These are phyloP conservation scores for Panagrolaimus sp. DNA, from an alignment of 1,140 invertebrate genomes.

Conservation along the genomic window DNA sequence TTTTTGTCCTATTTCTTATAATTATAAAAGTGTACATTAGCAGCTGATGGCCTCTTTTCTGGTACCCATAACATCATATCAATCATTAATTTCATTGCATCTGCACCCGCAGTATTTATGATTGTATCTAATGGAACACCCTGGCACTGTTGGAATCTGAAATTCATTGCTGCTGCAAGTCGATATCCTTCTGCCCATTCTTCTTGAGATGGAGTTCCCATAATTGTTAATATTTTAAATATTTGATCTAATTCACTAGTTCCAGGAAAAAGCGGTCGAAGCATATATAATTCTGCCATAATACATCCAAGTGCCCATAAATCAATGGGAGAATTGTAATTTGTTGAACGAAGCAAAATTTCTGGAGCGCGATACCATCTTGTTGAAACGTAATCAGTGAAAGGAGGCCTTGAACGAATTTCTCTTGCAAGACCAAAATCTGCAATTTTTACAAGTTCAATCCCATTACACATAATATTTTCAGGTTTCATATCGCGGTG, in stretches of 20 bases:
- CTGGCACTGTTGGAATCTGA: slow-evolving; percentile 83
- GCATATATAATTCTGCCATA: slow-evolving; percentile 95
- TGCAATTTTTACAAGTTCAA: slow-evolving; percentile 93
- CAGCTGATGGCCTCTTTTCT: slow-evolving; percentile 77
- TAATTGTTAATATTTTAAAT: slow-evolving; percentile 88
- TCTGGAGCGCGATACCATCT: slow-evolving; percentile 95
- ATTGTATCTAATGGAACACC: slow-evolving; percentile 73
- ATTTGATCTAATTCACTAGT: slow-evolving; percentile 93
- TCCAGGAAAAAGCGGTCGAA: slow-evolving; percentile 83
- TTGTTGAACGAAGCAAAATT: slow-evolving; percentile 86
- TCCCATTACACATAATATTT: slow-evolving; percentile 90
- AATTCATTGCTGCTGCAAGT: slow-evolving; percentile 85
- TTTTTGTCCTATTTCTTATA: slow-evolving; percentile 58
- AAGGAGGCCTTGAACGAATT: slow-evolving; percentile 87
- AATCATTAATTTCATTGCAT: slow-evolving; percentile 76
- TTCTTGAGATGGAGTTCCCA: slow-evolving; percentile 81
- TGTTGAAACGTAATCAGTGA: slow-evolving; percentile 99
- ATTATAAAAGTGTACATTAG: slow-evolving; percentile 72
- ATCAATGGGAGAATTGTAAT: slow-evolving; percentile 93
- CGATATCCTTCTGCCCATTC: slow-evolving; percentile 93
- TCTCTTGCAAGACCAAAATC: slow-evolving; percentile 91
- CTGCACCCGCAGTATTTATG: slow-evolving; percentile 75
- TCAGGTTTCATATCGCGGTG: slow-evolving; percentile 74
- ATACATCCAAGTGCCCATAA: slow-evolving; percentile 95
- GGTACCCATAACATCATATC: slow-evolving; percentile 88